Percentiles rank a stretch among this genome's conserved stretches.
Conservation (phyloP, 1,140 invertebrate genomes). For the Drosophila virilis region DNA sequence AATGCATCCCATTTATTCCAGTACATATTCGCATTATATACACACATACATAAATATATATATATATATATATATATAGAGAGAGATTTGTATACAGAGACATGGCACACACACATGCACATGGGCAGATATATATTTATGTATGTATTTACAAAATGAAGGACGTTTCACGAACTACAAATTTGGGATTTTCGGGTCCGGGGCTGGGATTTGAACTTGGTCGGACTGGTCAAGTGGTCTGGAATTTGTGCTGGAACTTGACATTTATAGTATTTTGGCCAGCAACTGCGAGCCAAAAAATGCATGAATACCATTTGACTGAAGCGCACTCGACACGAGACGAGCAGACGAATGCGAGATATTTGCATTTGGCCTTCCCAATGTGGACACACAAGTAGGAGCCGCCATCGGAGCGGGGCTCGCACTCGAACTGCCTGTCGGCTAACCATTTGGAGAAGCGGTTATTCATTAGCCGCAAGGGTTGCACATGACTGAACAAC, state of each 20-base stretch:
- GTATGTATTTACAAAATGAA: conserved; percentile 40
- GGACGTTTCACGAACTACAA: conserved; percentile 20
- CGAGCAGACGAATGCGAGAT: not conserved
- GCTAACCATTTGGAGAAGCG: not conserved
- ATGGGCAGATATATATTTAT: conserved; percentile 2
- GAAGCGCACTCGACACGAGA: not conserved
- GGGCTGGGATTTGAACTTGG: too few species aligned
- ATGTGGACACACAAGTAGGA: not conserved
- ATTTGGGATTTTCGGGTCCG: conserved; percentile 2
- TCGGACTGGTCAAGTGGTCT: not conserved
- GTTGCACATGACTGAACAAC: not conserved
- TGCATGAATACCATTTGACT: conserved; percentile 1
- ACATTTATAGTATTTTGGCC: not conserved
- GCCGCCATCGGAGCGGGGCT: not conserved
- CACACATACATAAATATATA: not conserved
- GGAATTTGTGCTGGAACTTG: not conserved
- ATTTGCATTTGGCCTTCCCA: not conserved
- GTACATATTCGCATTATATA: not conserved
- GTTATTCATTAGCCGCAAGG: not conserved
- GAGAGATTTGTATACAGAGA: not conserved
- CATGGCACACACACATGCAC: conserved; percentile 1
- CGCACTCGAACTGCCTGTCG: not conserved
- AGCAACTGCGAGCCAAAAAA: not conserved
- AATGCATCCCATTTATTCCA: conserved; percentile 12
- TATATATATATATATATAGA: not conserved